Percentiles rank a stretch among this genome's conserved stretches.
phyloP scores from a whole-genome alignment of 2,113 vertebrate species.

The Scomber japonicus region DNA sequence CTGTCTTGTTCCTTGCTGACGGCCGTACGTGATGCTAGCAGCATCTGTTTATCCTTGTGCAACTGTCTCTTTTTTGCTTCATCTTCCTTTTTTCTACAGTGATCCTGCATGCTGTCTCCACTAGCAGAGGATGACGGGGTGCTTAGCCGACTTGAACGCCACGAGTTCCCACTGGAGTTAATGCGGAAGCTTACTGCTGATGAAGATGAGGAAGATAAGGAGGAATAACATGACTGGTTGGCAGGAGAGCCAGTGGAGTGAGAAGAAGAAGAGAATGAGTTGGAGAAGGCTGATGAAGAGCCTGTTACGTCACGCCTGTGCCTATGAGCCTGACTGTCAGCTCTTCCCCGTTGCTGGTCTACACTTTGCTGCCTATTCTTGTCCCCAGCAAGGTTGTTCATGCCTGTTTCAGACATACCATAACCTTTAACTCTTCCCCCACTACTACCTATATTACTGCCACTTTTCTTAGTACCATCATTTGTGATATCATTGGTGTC shows the following conservation, averaged over 20 bases:
- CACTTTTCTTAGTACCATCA: conserved; percentile 46
- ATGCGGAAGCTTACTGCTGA: conserved; percentile 93
- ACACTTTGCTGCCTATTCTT: conserved; percentile 80
- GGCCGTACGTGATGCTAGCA: conserved; percentile 58
- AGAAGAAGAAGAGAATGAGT: conserved; percentile 59
- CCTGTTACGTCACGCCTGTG: conserved; percentile 58
- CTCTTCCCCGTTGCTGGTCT: conserved; percentile 76
- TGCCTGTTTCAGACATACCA: conserved; percentile 85
- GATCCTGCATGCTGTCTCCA: conserved; percentile 81
- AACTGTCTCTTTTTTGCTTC: conserved; percentile 80
- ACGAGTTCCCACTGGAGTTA: conserved; percentile 90
- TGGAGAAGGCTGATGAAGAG: conserved; percentile 76
- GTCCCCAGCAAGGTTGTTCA: conserved; percentile 90
- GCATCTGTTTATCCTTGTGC: conserved; percentile 71
- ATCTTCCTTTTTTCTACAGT: conserved; percentile 79
- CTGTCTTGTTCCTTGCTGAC: conserved; percentile 84
- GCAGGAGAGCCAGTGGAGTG: conserved; percentile 40
- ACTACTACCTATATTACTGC: conserved; percentile 52
- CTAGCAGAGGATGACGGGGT: conserved; percentile 69
- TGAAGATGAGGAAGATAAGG: conserved; percentile 57
- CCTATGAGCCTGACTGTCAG: conserved; percentile 70
- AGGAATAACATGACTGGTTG: conserved; percentile 61
- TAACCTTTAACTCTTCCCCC: conserved; percentile 42
- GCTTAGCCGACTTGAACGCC: conserved; percentile 83
- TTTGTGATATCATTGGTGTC: conserved; percentile 65